A percentile compares a stretch with the other conserved stretches of the same genome.
Evolutionary conservation across 2,888 invertebrate genomes (phyloP).

Genomic region (Eupsilia transversa): DNA sequence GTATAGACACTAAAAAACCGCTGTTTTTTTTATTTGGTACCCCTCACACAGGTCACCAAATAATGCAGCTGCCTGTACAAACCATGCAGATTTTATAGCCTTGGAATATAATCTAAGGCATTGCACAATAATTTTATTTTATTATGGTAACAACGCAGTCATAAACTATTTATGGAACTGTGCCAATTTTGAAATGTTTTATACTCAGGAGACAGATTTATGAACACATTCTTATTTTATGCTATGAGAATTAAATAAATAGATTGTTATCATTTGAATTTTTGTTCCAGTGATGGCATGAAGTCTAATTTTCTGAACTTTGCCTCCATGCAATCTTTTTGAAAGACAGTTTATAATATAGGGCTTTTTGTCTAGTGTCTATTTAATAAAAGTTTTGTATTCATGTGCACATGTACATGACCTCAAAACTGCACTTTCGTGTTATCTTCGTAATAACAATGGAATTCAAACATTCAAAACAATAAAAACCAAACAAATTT

Average conservation of each 20-base stretch:
- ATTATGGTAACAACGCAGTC: conserved; percentile 14
- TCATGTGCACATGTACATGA: background rate
- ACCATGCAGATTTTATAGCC: background rate
- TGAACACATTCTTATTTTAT: conserved; percentile 2
- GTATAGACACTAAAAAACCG: too few relatives aligned
- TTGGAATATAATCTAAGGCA: conserved; percentile 1
- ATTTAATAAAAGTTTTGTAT: background rate
- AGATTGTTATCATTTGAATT: background rate
- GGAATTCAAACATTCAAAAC: background rate
- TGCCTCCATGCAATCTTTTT: too few relatives aligned
- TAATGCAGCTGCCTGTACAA: background rate
- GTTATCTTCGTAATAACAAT: background rate
- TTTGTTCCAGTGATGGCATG: background rate
- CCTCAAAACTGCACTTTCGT: background rate
- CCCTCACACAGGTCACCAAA: background rate
- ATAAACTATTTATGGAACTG: conserved; percentile 46
- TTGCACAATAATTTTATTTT: conserved; percentile 32
- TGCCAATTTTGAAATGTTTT: conserved; percentile 41
- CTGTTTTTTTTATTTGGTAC: background rate
- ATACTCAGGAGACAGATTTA: conserved; percentile 28
- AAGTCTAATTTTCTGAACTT: background rate
- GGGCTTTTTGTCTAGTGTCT: background rate
- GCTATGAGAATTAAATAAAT: background rate
- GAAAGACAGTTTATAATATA: background rate
- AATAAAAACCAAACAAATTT: background rate